Conservation (phyloP, 1,140 invertebrate species). For the Neotoxoptera formosana region DNA sequence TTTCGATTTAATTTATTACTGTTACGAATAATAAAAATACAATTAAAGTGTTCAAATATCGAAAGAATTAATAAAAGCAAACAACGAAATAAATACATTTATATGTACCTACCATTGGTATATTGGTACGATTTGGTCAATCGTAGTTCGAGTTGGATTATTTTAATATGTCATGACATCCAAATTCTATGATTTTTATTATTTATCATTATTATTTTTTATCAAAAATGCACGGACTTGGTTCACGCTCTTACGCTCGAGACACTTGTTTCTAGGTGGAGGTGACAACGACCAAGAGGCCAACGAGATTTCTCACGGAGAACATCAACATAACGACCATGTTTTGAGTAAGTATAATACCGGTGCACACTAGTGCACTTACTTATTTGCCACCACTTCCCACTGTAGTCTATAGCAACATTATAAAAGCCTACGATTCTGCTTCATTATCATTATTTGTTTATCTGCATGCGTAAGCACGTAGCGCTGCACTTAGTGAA, state of each 20-base stretch:
- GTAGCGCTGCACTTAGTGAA: neutral
- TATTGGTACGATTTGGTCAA: too few relatives aligned
- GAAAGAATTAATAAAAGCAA: neutral
- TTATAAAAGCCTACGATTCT: neutral
- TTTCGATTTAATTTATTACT: neutral
- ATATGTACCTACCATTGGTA: neutral
- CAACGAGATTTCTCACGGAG: neutral
- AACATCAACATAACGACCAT: neutral
- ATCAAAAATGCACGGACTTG: neutral
- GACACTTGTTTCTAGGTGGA: slow-evolving; percentile 32
- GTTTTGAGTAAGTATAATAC: neutral
- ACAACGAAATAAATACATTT: neutral
- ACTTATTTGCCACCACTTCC: neutral
- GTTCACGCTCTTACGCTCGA: neutral
- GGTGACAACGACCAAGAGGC: neutral
- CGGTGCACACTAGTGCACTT: neutral
- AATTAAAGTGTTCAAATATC: neutral
- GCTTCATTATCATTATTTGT: neutral
- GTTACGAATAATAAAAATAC: neutral
- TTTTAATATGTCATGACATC: neutral
- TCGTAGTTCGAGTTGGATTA: neutral
- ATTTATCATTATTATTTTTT: neutral
- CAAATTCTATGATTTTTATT: neutral
- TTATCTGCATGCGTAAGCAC: neutral
- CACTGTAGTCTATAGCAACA: neutral